Conservation (phyloP, 2,888 invertebrate species). For the Drosophila pegasa region DNA sequence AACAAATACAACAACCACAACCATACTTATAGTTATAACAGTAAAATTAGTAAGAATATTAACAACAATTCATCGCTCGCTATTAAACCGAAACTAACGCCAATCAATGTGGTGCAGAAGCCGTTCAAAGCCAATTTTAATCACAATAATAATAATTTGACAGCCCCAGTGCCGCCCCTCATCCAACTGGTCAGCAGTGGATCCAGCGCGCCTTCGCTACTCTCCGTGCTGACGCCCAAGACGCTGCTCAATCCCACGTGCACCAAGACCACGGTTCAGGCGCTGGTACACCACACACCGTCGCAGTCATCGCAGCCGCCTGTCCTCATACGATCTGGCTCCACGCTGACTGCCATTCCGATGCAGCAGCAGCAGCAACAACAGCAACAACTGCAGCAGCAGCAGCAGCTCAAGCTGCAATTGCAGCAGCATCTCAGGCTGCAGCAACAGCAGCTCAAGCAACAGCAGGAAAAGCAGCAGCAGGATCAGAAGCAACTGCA, state of each 20-base stretch:
- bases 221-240: conserved; percentile 43
- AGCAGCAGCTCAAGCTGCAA: neutral
- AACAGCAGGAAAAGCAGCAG: conserved; percentile 5
- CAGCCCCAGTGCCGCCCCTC: conserved; percentile 26
- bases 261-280: conserved; percentile 17
- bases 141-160: conserved; percentile 16
- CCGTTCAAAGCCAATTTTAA: conserved; percentile 28
- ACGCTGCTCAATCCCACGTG: conserved; percentile 21
- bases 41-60: conserved; percentile 6
- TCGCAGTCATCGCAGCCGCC: conserved; percentile 20
- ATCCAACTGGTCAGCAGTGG: conserved; percentile 46
- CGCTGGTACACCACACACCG: neutral
- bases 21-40: neutral
- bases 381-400: conserved; percentile 7
- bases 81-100: conserved; percentile 43
- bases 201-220: conserved; percentile 32
- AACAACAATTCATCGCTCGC: conserved; percentile 26
- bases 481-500: conserved; percentile 14
- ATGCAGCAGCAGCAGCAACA: conserved; percentile 25
- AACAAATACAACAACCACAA: conserved; percentile 15
- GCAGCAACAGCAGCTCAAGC: conserved; percentile 1
- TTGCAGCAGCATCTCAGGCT: neutral
- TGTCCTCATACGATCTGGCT: conserved; percentile 28
- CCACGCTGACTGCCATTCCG: conserved; percentile 23
- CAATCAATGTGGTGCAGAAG: conserved; percentile 43